These are phyloP conservation scores for Halictus ligatus DNA, from an alignment of 2,888 invertebrate genomes.

Conservation along the genomic window DNA sequence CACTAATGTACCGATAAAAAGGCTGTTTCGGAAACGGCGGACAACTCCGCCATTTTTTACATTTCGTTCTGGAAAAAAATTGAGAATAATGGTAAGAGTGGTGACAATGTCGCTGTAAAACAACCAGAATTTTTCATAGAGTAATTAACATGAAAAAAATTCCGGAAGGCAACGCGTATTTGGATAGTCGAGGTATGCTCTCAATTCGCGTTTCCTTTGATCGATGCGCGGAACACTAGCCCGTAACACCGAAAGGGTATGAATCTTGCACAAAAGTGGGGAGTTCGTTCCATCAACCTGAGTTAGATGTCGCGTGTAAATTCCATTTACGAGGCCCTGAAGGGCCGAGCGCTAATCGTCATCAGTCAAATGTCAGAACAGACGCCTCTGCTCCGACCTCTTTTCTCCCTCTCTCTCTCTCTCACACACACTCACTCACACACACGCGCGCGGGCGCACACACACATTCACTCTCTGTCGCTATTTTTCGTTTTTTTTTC, in stretches of 20 bases:
- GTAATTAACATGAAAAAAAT: neutral
- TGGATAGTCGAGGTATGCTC: neutral
- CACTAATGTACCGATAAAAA: neutral
- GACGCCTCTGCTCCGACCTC: neutral
- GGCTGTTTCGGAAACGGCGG: neutral
- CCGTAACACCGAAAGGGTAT: neutral
- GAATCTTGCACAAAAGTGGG: neutral
- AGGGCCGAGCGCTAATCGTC: slow-evolving; percentile 19
- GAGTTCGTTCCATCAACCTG: neutral
- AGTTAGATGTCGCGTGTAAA: neutral
- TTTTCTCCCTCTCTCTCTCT: neutral
- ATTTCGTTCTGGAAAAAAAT: neutral
- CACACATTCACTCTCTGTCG: neutral
- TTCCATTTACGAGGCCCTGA: slow-evolving; percentile 3
- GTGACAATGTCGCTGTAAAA: neutral
- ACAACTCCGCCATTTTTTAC: neutral
- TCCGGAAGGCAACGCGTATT: neutral
- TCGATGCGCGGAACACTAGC: neutral
- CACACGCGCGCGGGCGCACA: too few species aligned
- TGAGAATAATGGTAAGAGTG: neutral
- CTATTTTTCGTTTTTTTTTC: neutral
- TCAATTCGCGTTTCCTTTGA: neutral
- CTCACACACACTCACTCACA: neutral
- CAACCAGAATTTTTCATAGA: neutral
- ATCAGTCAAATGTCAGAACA: slow-evolving; percentile 37